These are phyloP conservation scores for Callocephalon fimbriatum DNA, from an alignment of 2,113 vertebrate genomes.

Conservation along the genomic window DNA sequence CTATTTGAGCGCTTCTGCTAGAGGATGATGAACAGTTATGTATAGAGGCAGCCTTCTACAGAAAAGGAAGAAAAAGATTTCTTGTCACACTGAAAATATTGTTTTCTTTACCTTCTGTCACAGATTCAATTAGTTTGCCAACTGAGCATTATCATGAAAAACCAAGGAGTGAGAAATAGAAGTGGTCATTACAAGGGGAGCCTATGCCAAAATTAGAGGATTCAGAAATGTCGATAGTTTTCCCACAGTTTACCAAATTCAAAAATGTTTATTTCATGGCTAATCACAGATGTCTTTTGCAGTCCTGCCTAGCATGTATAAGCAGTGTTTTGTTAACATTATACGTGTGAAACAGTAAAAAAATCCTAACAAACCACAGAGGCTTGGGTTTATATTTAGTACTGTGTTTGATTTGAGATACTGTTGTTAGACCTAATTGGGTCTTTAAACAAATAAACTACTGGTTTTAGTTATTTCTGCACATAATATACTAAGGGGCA, in stretches of 20 bases:
- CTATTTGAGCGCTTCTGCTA: background rate
- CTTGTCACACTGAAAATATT: background rate
- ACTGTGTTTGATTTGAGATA: background rate
- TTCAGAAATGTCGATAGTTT: background rate
- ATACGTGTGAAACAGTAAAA: background rate
- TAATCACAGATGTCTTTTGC: background rate
- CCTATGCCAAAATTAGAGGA: background rate
- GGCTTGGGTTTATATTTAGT: background rate
- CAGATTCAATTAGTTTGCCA: background rate
- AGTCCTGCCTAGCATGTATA: background rate
- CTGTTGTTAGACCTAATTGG: background rate
- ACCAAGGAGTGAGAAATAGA: background rate
- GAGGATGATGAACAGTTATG: background rate
- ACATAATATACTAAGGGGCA: background rate
- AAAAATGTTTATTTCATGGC: background rate
- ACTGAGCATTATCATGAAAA: background rate
- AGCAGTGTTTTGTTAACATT: background rate
- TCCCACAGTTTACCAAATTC: background rate
- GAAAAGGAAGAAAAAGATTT: background rate
- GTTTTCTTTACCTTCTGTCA: background rate
- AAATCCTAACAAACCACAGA: accelerated
- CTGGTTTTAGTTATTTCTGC: background rate
- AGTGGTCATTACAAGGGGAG: background rate
- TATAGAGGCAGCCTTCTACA: background rate
- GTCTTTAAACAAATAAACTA: background rate